Evolutionary conservation across 2,888 invertebrate genomes (phyloP).

Genomic region (Sicus ferrugineus): DNA sequence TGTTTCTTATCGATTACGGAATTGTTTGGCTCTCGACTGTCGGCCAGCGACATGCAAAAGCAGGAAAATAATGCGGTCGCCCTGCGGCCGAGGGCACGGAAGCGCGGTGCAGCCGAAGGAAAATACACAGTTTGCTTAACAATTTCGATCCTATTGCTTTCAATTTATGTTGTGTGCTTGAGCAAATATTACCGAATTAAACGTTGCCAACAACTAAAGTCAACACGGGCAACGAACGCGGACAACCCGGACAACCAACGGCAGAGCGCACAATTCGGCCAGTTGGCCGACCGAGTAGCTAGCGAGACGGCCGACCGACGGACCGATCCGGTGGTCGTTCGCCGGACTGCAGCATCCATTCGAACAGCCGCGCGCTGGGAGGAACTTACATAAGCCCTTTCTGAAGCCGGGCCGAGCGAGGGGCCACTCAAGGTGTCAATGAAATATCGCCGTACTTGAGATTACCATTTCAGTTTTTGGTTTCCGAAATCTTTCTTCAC

Average conservation of each 20-base stretch:
- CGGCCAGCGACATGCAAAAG: background rate
- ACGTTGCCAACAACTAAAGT: background rate
- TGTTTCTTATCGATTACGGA: background rate
- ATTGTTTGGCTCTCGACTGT: slow-evolving; percentile 9
- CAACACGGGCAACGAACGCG: background rate
- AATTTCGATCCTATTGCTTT: background rate
- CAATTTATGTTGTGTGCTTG: background rate
- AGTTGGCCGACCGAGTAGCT: too few species aligned
- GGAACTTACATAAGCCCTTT: slow-evolving; percentile 8
- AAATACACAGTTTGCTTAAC: slow-evolving; percentile 12
- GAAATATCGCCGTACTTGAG: background rate
- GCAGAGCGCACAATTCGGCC: too few species aligned
- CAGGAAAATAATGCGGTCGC: background rate
- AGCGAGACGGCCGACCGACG: background rate
- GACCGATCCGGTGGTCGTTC: background rate
- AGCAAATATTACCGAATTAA: slow-evolving; percentile 6
- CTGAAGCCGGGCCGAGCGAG: too few species aligned
- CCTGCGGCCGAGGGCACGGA: background rate
- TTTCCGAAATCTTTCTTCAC: background rate
- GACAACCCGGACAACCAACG: background rate
- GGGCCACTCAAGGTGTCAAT: background rate
- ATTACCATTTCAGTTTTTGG: background rate
- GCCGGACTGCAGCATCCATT: background rate
- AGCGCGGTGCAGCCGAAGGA: background rate
- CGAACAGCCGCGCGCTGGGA: background rate